Percentiles rank a stretch among this genome's conserved stretches.
Conservation (phyloP, 2,888 invertebrate genomes). For the Pachymerium ferrugineum region DNA sequence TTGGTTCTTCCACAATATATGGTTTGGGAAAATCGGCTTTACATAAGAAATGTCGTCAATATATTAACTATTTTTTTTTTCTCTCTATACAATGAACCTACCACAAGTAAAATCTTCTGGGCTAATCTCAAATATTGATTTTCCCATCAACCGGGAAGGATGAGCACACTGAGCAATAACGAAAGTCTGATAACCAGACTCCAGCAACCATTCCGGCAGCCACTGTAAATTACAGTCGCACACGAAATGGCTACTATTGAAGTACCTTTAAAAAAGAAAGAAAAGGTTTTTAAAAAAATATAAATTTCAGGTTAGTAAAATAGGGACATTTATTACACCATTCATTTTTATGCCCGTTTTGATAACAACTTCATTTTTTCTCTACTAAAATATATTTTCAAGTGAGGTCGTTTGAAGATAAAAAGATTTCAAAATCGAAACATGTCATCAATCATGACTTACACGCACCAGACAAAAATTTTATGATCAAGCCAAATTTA, state of each 20-base stretch:
- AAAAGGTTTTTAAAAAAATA: neutral
- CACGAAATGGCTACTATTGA: slow-evolving; percentile 69
- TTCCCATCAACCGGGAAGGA: slow-evolving; percentile 68
- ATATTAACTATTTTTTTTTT: neutral
- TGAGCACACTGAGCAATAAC: slow-evolving; percentile 71
- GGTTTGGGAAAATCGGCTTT: slow-evolving; percentile 78
- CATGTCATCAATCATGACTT: neutral
- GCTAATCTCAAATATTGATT: slow-evolving; percentile 61
- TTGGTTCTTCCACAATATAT: slow-evolving; percentile 72
- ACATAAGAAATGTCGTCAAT: neutral
- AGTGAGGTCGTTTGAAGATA: too few relatives aligned
- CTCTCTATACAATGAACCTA: slow-evolving; percentile 41
- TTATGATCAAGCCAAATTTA: too few relatives aligned
- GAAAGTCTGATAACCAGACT: slow-evolving; percentile 53
- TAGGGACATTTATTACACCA: too few relatives aligned
- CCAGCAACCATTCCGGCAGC: slow-evolving; percentile 74
- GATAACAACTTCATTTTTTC: too few relatives aligned
- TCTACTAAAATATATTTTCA: too few relatives aligned
- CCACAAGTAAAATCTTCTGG: slow-evolving; percentile 50
- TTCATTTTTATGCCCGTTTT: too few relatives aligned
- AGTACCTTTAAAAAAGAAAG: slow-evolving; percentile 42
- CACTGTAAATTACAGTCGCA: slow-evolving; percentile 86
- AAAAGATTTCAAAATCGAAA: neutral
- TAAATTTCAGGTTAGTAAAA: too few relatives aligned
- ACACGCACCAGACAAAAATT: too few relatives aligned